Evolutionary conservation across 1,140 invertebrate species (phyloP).

Genomic region (Aphelinus atriplicis): DNA sequence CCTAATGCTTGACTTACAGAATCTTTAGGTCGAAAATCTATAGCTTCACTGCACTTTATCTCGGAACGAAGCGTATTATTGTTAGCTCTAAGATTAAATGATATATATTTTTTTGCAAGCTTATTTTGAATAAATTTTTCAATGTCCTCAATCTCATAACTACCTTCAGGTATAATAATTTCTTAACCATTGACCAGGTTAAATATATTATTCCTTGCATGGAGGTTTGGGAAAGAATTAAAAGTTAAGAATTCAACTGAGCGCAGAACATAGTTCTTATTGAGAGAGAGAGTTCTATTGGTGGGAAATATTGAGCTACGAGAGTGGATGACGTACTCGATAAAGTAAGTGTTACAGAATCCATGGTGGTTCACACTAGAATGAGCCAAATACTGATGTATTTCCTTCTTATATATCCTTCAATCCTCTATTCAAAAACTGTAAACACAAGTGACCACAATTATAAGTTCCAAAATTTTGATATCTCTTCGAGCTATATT

Average conservation of each 20-base stretch:
- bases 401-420: not conserved
- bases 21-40: too few relatives aligned
- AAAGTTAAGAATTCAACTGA: slow-evolving; percentile 35
- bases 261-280: slow-evolving; percentile 29
- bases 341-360: slow-evolving; percentile 43
- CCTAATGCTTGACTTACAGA: too few relatives aligned
- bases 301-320: slow-evolving; percentile 42
- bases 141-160: not conserved
- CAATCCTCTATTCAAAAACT: slow-evolving; percentile 39
- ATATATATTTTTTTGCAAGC: not conserved
- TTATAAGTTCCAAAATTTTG: slow-evolving; percentile 42
- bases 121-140: not conserved
- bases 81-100: not conserved
- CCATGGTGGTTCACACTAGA: not conserved
- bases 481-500: slow-evolving; percentile 45
- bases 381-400: not conserved
- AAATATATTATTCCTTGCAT: not conserved
- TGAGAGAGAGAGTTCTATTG: slow-evolving; percentile 35
- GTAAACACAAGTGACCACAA: slow-evolving; percentile 47
- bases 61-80: too few relatives aligned
- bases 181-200: not conserved
- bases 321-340: slow-evolving; percentile 36
- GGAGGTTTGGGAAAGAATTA: not conserved
- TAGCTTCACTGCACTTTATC: too few relatives aligned
- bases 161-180: not conserved